A percentile compares a stretch with the other conserved stretches of the same genome.
Conservation (phyloP, 2,797 vertebrate genomes). For the Trachops cirrhosus region DNA sequence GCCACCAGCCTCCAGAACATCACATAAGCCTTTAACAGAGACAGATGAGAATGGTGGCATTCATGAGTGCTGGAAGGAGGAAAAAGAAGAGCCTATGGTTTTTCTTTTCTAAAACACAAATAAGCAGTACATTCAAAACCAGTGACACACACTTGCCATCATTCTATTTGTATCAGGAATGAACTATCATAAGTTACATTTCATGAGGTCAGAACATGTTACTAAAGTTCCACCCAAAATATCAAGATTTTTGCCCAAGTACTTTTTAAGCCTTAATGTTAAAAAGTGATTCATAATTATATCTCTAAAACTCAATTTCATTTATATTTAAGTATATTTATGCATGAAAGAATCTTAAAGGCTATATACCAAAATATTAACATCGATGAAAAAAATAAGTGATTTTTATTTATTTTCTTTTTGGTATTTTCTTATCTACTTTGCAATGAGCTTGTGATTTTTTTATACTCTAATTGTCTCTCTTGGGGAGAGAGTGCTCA, state of each 20-base stretch:
- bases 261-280: conserved; percentile 18
- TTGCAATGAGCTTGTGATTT: background rate
- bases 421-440: background rate
- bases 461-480: conserved; percentile 18
- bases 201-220: background rate
- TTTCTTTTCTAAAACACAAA: conserved; percentile 29
- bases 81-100: background rate
- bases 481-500: background rate
- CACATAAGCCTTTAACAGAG: background rate
- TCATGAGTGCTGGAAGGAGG: background rate
- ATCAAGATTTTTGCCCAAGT: background rate
- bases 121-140: background rate
- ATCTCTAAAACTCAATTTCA: conserved; percentile 49
- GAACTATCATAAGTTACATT: background rate
- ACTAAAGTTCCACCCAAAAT: background rate
- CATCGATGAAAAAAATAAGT: background rate
- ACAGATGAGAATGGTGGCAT: background rate
- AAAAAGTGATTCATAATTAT: conserved; percentile 1
- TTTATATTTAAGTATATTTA: conserved; percentile 32
- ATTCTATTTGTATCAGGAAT: conserved; percentile 17
- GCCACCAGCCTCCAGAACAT: background rate
- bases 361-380: conserved; percentile 4
- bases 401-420: background rate
- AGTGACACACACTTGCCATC: background rate
- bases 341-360: background rate